These are phyloP conservation scores for Drosophila biarmipes DNA, from an alignment of 1,140 invertebrate genomes.

Conservation along the genomic window DNA sequence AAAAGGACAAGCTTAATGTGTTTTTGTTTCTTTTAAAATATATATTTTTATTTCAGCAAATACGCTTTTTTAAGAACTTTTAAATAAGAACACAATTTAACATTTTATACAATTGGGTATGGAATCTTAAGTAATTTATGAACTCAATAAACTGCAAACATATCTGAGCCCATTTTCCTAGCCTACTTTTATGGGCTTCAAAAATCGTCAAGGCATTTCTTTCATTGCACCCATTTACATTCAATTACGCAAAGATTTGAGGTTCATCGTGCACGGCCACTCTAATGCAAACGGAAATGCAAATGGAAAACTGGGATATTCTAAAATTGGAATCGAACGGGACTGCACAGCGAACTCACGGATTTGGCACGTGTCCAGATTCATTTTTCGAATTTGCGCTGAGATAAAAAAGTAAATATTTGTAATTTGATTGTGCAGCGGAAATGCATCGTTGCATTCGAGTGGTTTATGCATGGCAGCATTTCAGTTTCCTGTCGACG, in stretches of 20 bases:
- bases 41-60: too few relatives aligned
- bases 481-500: slow-evolving; percentile 34
- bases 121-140: too few relatives aligned
- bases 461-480: slow-evolving; percentile 37
- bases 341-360: neutral
- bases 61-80: too few relatives aligned
- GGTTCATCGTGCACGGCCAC: neutral
- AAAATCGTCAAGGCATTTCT: neutral
- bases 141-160: too few relatives aligned
- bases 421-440: slow-evolving; percentile 52
- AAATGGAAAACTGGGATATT: slow-evolving; percentile 14
- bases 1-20: neutral
- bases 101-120: too few relatives aligned
- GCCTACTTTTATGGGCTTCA: neutral
- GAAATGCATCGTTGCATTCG: slow-evolving; percentile 48
- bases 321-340: slow-evolving; percentile 24
- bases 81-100: too few relatives aligned
- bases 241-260: neutral
- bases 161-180: too few relatives aligned
- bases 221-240: slow-evolving; percentile 8
- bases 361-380: slow-evolving; percentile 23
- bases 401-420: slow-evolving; percentile 30
- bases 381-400: slow-evolving; percentile 4
- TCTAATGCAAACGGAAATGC: slow-evolving; percentile 12
- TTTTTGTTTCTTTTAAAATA: neutral